Conservation (phyloP, 2,113 vertebrate species). For the Ophthalmolycus amberensis region DNA sequence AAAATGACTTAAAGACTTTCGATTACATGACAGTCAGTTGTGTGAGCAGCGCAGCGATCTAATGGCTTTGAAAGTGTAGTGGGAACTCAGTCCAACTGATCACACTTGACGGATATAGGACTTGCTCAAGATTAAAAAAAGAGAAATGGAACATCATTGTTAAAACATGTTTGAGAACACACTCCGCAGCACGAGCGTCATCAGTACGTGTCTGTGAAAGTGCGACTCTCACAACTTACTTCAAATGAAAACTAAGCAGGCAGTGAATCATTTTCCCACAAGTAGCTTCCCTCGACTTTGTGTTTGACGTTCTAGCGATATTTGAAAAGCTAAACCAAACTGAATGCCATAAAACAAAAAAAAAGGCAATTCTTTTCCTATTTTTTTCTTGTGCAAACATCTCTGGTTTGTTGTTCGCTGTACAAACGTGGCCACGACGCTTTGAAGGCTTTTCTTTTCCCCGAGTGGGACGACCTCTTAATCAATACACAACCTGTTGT, state of each 20-base stretch:
- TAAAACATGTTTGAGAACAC: not conserved
- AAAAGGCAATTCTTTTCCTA: not conserved
- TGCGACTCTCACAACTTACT: slow-evolving; percentile 15
- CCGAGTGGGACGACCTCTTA: slow-evolving; percentile 39
- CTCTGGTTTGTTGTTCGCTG: slow-evolving; percentile 12
- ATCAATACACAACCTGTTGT: slow-evolving; percentile 57
- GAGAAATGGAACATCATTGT: not conserved
- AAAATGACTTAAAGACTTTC: too few species aligned
- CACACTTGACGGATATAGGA: not conserved
- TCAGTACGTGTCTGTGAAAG: slow-evolving; percentile 1
- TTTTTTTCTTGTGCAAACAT: not conserved
- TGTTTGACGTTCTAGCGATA: not conserved
- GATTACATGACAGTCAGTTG: not conserved
- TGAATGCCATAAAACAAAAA: slow-evolving; percentile 23
- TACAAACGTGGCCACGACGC: slow-evolving; percentile 25
- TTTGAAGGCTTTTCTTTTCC: not conserved
- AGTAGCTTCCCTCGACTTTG: not conserved
- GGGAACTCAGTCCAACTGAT: not conserved
- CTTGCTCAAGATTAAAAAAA: not conserved
- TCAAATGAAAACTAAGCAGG: slow-evolving; percentile 14
- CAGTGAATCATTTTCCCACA: slow-evolving; percentile 11
- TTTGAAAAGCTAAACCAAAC: slow-evolving; percentile 14
- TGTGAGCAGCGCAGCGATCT: too few species aligned
- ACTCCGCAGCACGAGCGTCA: not conserved
- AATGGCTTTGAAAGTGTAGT: too few species aligned